Evolutionary conservation across 37 sponge, comb jelly and placozoan genomes (phyloP), one percentile per base, ranked within the genome.

Genomic region (Oscarella lobularis): DNA sequence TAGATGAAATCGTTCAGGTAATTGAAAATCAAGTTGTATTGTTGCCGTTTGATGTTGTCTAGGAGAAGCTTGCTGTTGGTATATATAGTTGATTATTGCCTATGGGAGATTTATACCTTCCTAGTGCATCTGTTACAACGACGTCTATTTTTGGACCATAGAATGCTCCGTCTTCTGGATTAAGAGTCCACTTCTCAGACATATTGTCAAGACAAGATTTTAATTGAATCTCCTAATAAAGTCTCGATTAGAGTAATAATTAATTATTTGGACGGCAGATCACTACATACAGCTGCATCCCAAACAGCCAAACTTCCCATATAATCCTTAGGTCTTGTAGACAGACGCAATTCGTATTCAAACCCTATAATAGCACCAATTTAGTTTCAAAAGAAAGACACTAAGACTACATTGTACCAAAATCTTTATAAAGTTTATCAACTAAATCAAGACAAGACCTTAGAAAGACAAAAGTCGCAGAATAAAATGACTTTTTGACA

Each of bases 91-190:
- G 9, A 48, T 9, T 48, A 48, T 27, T 20, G 20, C 20, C 9
- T 20, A 48, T n/a, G 20, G 27, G 14, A 70, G 73, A n/a, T 35
- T 31, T 74, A 72, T 5, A 9, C 78, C 79, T 14, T 34, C 75
- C 75, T 9, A 73, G 14, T 74, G 78, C 78, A 73, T 76, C 78
- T 5, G 30, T 31, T 30, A 78, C 6, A 32, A 76, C 4, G 29
- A 78, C 20, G 31, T 78, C 79, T 14, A 78, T 78, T 55, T 78
- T 78, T 3, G 78, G 78, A 74, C 78, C 78, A 73, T 76, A 76
- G 33, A 76, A 76, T 32, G 78, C 78, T 32, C 78, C 78, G 14
- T 76, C 78, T 70, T 14, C n/a, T 32, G 29, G 71, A 68, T 30
- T 68, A 4, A 5, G 31, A 4, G 6, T 68, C 71, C 6, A 68